Percentiles rank a stretch among this genome's conserved stretches.
These are phyloP conservation scores for Cnemophilus loriae DNA, from an alignment of 2,113 vertebrate genomes.

Conservation along the genomic window DNA sequence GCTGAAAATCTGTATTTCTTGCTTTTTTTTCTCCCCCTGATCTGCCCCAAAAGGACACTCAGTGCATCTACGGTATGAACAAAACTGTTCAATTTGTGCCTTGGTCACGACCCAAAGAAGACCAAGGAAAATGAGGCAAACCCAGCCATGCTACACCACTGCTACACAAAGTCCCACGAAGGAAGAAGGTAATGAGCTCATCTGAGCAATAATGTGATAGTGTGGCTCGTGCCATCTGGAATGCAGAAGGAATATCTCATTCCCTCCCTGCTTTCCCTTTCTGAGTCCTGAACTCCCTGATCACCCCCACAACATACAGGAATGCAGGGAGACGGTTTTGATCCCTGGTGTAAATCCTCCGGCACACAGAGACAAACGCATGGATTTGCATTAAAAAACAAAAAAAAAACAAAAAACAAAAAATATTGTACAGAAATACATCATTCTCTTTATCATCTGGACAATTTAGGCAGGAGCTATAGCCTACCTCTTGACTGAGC, in stretches of 20 bases:
- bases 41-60: neutral
- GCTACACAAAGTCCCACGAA: neutral
- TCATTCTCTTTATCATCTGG: neutral
- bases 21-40: neutral
- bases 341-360: neutral
- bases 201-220: neutral
- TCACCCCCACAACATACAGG: fast-evolving
- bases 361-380: neutral
- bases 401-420: neutral
- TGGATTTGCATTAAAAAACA: neutral
- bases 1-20: neutral
- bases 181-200: neutral
- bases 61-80: neutral
- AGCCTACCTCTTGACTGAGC: conserved; percentile 56
- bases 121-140: neutral
- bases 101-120: neutral
- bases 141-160: neutral
- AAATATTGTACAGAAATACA: neutral
- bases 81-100: neutral
- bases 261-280: neutral
- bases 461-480: conserved; percentile 46
- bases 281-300: neutral
- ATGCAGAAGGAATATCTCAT: neutral
- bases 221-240: conserved; percentile 1
- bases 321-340: neutral